Conservation (phyloP, 2,797 vertebrate genomes). For the Triplophysa yarkandensis region DNA sequence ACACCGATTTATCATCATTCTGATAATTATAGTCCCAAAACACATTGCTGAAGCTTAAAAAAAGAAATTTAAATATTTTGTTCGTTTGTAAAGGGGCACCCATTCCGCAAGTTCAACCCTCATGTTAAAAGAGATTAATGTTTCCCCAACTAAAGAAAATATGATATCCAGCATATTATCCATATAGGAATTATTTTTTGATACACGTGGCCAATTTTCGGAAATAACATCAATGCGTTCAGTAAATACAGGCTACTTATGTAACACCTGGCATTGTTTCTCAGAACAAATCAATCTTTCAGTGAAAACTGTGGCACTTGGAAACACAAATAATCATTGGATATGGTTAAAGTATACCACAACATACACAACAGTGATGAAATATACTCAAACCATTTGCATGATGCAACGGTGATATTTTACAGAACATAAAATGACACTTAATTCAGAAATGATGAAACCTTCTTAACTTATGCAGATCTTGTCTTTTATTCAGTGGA, state of each 20-base stretch:
- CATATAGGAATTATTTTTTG: too few species aligned
- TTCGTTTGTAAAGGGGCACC: neutral
- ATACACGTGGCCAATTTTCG: too few species aligned
- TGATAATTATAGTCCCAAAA: neutral
- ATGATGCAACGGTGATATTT: constrained; percentile 28
- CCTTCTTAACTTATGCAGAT: constrained; percentile 30
- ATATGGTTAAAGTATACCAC: neutral
- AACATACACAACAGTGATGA: neutral
- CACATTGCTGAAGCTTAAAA: neutral
- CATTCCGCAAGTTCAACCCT: neutral
- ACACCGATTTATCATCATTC: neutral
- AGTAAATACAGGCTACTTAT: neutral
- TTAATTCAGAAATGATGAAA: constrained; percentile 41
- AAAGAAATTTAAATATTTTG: neutral
- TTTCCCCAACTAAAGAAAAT: neutral
- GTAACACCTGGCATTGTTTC: neutral
- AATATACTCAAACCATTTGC: neutral
- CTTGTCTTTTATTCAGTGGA: constrained; percentile 27
- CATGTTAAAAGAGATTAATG: neutral
- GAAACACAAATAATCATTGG: neutral
- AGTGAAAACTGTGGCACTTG: neutral
- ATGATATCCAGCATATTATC: too few species aligned
- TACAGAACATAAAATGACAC: constrained; percentile 21
- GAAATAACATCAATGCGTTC: neutral
- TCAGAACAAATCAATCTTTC: neutral